phyloP scores from a whole-genome alignment of 2,888 invertebrate genomes.

The Rhimphoctona megacephalus region DNA sequence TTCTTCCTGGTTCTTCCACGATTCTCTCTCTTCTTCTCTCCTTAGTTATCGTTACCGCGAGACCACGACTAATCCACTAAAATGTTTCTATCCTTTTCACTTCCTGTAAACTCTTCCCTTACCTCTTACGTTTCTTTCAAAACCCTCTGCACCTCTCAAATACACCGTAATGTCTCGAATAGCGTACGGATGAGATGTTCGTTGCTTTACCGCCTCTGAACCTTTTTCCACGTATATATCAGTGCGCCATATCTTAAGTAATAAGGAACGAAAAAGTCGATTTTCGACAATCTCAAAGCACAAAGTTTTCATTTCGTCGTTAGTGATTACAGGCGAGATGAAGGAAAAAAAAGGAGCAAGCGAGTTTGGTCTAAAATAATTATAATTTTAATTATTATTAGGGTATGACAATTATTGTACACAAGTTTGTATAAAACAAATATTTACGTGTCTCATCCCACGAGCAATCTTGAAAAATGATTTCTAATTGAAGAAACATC shows the following conservation, averaged over 20 bases:
- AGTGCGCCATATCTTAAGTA: slow-evolving; percentile 37
- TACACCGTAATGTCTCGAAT: slow-evolving; percentile 60
- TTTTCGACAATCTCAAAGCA: background rate
- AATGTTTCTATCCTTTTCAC: slow-evolving; percentile 55
- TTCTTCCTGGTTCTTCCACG: slow-evolving; percentile 48
- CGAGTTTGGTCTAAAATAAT: too few relatives aligned
- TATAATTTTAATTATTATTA: too few relatives aligned
- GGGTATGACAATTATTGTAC: too few relatives aligned
- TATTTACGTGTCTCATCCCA: too few relatives aligned
- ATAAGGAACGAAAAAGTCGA: slow-evolving; percentile 15
- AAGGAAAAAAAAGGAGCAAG: too few relatives aligned
- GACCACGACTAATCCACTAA: slow-evolving; percentile 62
- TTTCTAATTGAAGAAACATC: background rate
- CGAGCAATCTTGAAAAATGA: too few relatives aligned
- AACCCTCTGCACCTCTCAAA: slow-evolving; percentile 45
- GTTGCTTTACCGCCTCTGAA: slow-evolving; percentile 26
- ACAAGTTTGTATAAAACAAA: too few relatives aligned
- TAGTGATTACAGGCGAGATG: too few relatives aligned
- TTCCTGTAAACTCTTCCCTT: slow-evolving; percentile 36
- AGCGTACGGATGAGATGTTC: slow-evolving; percentile 20
- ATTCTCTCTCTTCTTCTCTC: slow-evolving; percentile 49
- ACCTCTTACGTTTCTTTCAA: slow-evolving; percentile 10
- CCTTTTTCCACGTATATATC: slow-evolving; percentile 27
- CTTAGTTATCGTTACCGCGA: slow-evolving; percentile 60
- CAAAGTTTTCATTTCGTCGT: background rate